Evolutionary conservation across 2,113 vertebrate genomes (phyloP).

Genomic region (Fregetta grallaria): DNA sequence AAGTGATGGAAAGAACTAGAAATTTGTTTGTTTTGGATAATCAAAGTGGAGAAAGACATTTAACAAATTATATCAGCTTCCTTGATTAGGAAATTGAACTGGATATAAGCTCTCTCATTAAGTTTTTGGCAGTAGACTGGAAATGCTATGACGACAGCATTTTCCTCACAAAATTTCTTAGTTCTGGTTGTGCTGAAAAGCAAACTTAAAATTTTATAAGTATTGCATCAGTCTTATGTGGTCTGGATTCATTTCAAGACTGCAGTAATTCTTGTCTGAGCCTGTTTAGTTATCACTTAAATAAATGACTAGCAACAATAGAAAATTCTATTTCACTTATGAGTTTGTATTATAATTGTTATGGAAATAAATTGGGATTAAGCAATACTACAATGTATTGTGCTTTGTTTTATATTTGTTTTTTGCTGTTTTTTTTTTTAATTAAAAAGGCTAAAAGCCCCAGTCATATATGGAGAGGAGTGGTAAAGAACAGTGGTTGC

Average conservation of each 20-base stretch:
- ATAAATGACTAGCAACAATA: neutral
- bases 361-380: neutral
- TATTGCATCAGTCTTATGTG: neutral
- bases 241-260: neutral
- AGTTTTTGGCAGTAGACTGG: neutral
- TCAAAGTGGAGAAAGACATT: neutral
- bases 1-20: neutral
- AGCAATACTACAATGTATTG: neutral
- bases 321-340: neutral
- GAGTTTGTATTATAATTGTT: neutral
- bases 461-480: neutral
- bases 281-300: neutral
- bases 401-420: neutral
- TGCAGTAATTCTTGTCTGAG: neutral
- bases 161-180: neutral
- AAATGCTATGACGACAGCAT: neutral
- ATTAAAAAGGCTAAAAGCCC: neutral
- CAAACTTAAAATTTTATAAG: neutral
- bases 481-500: neutral
- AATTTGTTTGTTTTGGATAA: neutral
- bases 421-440: neutral
- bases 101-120: neutral
- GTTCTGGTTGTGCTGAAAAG: neutral
- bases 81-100: neutral
- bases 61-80: neutral